Evolutionary conservation across 2,113 vertebrate species (phyloP), one percentile per base, ranked within the genome.

Genomic region (Campylorhamphus procurvoides): DNA sequence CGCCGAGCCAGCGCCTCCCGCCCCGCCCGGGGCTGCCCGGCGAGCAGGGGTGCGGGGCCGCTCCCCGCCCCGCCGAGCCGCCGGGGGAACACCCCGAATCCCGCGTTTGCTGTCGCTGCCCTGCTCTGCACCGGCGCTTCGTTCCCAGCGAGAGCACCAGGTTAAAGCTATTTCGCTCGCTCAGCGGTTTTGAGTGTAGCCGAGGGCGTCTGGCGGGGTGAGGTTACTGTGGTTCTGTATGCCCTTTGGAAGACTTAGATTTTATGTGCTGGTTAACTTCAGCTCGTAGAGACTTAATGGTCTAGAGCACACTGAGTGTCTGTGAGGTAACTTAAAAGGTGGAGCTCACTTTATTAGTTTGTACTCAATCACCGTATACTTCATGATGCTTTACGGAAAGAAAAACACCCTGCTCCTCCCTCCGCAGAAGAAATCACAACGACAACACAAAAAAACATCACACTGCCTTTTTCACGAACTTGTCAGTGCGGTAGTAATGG

Each of bases 341-440:
- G 1, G 15, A 63, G 14, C 19, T 90, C 15, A 1, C 7, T 66
- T 64, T 4, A 46, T 13, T 27, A 63, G 40, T 55, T 73, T 62
- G 40, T 39, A 3, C 15, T 64, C 31, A 6, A 0, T 62, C 37
- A 3, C 49, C 44, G 11, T 14, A 0, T 72, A 1, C 40, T 52
- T 67, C 27, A 7, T 20, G 27, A 9, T 20, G 6, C 12, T 53
- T 62, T 10, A 17, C 11, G 20, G 22, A 46, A 23, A 64, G n/a
- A 39, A 63, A 52, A 46, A 37, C n/a, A 10, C 15, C 7, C 2
- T 10, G 2, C 25, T 59, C 9, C 10, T 12, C 8, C 4, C 7
- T 27, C 31, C 19, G 4, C 4, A 15, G 53, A 74, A 58, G 33
- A 58, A 74, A 44, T 19, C 33, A 58, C 20, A 64, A 14, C 29